A percentile compares a stretch with the other conserved stretches of the same genome.
Evolutionary conservation across 2,888 invertebrate genomes (phyloP).

Genomic region (Nasonia oneida): DNA sequence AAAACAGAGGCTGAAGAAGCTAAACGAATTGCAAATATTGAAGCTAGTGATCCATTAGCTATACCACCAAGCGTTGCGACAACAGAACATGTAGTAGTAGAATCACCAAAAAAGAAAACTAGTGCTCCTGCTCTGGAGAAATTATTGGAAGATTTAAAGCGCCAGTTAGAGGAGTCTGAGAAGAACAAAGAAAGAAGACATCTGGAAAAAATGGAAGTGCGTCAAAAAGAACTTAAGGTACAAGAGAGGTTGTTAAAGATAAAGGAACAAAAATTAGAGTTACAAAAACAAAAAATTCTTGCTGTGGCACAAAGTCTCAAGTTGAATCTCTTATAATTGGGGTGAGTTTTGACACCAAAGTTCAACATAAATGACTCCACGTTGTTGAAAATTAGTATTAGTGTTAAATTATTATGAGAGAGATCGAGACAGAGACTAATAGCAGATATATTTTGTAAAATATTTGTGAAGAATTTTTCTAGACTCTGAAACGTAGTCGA

Average conservation of each 20-base stretch:
- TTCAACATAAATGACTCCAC: conserved; percentile 8
- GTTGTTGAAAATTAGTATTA: background rate
- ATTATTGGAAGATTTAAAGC: conserved; percentile 65
- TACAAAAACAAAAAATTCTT: conserved; percentile 67
- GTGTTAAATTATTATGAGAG: conserved; percentile 33
- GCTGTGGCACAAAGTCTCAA: conserved; percentile 64
- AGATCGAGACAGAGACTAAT: conserved; percentile 38
- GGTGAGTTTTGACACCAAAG: conserved; percentile 48
- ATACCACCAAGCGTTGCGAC: background rate
- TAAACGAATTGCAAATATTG: background rate
- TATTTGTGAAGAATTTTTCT: background rate
- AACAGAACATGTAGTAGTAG: background rate
- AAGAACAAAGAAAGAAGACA: conserved; percentile 70
- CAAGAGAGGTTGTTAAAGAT: conserved; percentile 68
- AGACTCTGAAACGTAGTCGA: background rate
- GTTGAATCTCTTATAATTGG: background rate
- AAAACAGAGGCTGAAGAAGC: background rate
- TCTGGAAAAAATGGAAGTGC: conserved; percentile 68
- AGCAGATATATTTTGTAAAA: conserved; percentile 24
- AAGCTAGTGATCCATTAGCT: conserved; percentile 26
- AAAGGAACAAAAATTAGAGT: conserved; percentile 70
- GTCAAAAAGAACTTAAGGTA: conserved; percentile 69
- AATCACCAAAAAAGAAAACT: background rate
- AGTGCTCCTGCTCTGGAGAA: conserved; percentile 50
- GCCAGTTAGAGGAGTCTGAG: conserved; percentile 67